Evolutionary conservation across 2,888 invertebrate species (phyloP).

Genomic region (Tenthredo scrophulariae): DNA sequence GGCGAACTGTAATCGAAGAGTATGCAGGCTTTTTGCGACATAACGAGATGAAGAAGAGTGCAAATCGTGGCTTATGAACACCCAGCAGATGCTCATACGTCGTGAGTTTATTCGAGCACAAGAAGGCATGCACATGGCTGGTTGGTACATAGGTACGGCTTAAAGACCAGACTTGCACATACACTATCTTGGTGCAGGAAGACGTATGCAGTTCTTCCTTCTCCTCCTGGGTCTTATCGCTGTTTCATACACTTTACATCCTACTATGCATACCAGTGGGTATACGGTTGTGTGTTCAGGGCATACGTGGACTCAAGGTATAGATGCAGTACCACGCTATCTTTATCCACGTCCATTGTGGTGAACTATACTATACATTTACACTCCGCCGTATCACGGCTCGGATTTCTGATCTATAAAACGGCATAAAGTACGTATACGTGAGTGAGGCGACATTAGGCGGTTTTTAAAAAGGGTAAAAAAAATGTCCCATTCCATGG

Average conservation of each 20-base stretch:
- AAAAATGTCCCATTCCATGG: no score
- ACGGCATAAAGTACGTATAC: background rate
- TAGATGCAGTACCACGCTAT: background rate
- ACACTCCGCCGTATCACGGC: background rate
- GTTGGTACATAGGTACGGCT: background rate
- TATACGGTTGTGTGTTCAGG: background rate
- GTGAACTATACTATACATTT: background rate
- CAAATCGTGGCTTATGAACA: background rate
- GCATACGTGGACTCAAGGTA: background rate
- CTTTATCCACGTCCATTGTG: slow-evolving; percentile 14
- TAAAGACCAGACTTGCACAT: slow-evolving; percentile 2
- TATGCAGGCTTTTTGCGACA: background rate
- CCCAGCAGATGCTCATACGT: background rate
- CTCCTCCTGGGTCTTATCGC: slow-evolving; percentile 29
- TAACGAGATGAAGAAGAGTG: background rate
- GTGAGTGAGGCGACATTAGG: background rate
- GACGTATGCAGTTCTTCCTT: slow-evolving; percentile 51
- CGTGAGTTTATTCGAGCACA: background rate
- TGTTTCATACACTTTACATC: slow-evolving; percentile 29
- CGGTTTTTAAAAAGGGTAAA: background rate
- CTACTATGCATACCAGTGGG: background rate
- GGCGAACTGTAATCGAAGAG: background rate
- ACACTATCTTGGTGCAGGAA: slow-evolving; percentile 39
- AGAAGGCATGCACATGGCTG: background rate
- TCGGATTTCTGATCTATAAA: background rate